These are phyloP conservation scores for Platichthys flesus DNA, from an alignment of 2,113 vertebrate species.

Conservation along the genomic window DNA sequence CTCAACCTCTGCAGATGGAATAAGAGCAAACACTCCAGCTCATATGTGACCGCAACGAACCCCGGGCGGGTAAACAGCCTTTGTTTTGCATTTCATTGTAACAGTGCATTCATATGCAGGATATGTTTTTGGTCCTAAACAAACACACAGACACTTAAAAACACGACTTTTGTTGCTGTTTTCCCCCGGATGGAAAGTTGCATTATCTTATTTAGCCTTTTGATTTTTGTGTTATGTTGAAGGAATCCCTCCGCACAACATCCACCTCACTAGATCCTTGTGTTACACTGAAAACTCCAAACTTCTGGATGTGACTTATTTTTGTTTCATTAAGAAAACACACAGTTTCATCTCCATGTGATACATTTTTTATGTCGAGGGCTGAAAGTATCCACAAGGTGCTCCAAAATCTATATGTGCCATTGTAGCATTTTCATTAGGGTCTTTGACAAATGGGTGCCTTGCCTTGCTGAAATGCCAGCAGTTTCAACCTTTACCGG, in stretches of 20 bases:
- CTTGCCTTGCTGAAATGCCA: conserved; percentile 9
- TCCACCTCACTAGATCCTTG: too few relatives aligned
- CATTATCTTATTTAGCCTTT: not conserved
- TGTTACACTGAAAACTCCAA: too few relatives aligned
- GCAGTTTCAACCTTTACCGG: conserved; percentile 28
- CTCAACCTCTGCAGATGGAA: conserved; percentile 33
- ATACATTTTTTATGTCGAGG: not conserved
- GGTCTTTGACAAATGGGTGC: conserved; percentile 16
- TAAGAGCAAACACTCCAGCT: conserved; percentile 21
- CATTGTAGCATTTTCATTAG: conserved; percentile 36
- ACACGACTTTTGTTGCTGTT: conserved; percentile 30
- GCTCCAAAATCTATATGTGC: not conserved
- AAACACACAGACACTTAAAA: conserved; percentile 12
- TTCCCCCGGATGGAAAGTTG: conserved; percentile 21
- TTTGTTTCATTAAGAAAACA: too few relatives aligned
- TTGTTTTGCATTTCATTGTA: conserved; percentile 46
- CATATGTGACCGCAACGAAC: conserved; percentile 21
- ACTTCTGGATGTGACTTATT: not conserved
- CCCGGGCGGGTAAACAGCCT: conserved; percentile 6
- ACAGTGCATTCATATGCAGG: conserved; percentile 36
- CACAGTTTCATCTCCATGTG: conserved; percentile 4
- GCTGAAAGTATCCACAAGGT: not conserved
- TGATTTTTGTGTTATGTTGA: not conserved
- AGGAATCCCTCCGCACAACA: not conserved
- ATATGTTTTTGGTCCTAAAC: not conserved